Base-by-base conservation (phyloP, 1,140 invertebrate species). In the Leptopilina boulardi region DNA sequence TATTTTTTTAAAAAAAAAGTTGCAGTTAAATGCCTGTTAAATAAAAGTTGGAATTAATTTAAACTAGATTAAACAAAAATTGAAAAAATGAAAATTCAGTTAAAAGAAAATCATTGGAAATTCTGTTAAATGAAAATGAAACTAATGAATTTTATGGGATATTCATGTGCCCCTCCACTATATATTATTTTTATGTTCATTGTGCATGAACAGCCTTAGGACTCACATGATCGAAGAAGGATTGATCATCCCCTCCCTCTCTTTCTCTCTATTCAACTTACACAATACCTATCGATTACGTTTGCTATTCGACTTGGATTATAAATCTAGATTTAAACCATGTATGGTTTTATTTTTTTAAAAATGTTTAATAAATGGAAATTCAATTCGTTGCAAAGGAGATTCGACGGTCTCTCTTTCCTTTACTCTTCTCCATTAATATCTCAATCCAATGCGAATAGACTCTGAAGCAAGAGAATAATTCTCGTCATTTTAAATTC, bases 261-360 rank as follows among this genome's bases (percentile, higher is more conserved):
- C n/a, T n/a, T n/a, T n/a, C n/a, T n/a, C 73, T 74, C 23, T 59
- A 51, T 74, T 56, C 44, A 54, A 70, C 54, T 72, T 76, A 18
- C 56, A 72, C 75, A 70, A 76, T 76, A 76, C 71, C 41, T 71
- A 76, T 76, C 75, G 75, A 76, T 72, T 38, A 51, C 74, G 38
- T 76, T 71, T n/a, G 66, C 66, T 38, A 56, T 71, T 47, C 75
- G 70, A 71, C 59, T 72, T 34, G 30, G 47, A 30, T 76, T 72
- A 71, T 71, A 74, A 71, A 77, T 77, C 76, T 77, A 38, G 72
- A 77, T 77, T 77, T 56, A 42, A 70, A 54, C 44, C 30, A 77
- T 47, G 59, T 77, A 70, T 30, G 44, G 30, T 72, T 34, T 30
- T 6, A 19, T n/a, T 77, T 73, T 74, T 77, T 74, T 54, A 42